Base-by-base conservation (phyloP, 1,140 invertebrate genomes). In the Reticulitermes speratus region DNA sequence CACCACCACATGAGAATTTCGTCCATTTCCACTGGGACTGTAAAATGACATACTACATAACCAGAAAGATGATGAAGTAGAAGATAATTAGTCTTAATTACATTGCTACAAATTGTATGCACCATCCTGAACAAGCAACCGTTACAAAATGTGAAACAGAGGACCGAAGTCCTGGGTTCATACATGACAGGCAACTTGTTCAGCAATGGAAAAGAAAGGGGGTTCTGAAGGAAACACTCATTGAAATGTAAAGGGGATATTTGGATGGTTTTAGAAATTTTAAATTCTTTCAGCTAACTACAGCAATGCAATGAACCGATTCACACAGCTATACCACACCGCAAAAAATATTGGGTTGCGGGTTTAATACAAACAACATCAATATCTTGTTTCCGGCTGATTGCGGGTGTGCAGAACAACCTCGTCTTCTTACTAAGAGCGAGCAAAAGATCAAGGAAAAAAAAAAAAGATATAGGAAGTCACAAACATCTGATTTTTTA, bases 381-480 rank as follows among this genome's bases (percentile, higher is more conserved):
- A 45, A 84, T 84, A 48, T 84, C 59, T 65, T 25, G 3, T 84
- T 52, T 84, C 84, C 84, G 52, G 84, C 84, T 55, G 84, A 84
- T 84, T 84, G 84, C 52, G 84, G 84, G 84, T 84, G 84, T 44
- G 84, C 84, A 84, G 84, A 84, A 84, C 84, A 84, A 84, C 84
- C 38, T 23, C 52, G 84, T 84, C 84, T 86, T 82, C 48, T 52
- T 69, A 69, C 55, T 86, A 38, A 86, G 83, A 86, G 86, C 86
- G 86, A 65, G 83, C 82, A 84, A 84, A 84, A 82, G 86, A 30
- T 75, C 65, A 75, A 75, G 65, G n/a, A 75, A 25, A 75, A 86
- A 45, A 86, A 83, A 84, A 65, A 86, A 86, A 85, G 85, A 86
- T 86, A 75, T 88, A 88, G 88, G 88, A 88, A 89, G 88, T 86